Evolutionary conservation across 2,113 vertebrate genomes (phyloP).

Genomic region (Tympanuchus pallidicinctus): DNA sequence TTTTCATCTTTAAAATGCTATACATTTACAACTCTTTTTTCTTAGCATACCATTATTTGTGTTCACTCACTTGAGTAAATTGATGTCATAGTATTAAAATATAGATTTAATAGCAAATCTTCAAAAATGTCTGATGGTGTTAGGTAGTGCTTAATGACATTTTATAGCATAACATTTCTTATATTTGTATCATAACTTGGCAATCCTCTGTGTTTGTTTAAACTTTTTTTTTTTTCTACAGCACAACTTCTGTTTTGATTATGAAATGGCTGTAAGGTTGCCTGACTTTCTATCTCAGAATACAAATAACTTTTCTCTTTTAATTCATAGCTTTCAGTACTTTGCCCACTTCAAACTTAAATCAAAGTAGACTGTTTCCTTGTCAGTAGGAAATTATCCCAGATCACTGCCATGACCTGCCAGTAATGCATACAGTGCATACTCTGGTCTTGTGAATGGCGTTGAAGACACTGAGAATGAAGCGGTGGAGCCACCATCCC

Average conservation of each 20-base stretch:
- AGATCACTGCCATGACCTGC: not conserved
- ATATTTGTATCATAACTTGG: not conserved
- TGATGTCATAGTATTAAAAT: not conserved
- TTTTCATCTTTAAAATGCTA: constrained; percentile 17
- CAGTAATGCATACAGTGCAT: not conserved
- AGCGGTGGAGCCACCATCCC: not conserved
- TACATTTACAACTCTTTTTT: not conserved
- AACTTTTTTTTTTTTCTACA: not conserved
- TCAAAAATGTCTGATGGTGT: not conserved
- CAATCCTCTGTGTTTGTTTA: not conserved
- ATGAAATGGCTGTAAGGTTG: not conserved
- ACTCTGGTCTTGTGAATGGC: not conserved
- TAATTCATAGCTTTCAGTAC: not conserved
- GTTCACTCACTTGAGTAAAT: not conserved
- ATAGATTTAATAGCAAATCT: not conserved
- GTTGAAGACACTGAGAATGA: not conserved
- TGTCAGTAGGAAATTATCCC: not conserved
- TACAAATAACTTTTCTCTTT: not conserved
- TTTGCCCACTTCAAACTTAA: not conserved
- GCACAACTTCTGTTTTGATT: not conserved
- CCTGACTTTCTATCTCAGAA: not conserved
- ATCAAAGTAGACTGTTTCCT: not conserved
- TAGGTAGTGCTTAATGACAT: not conserved
- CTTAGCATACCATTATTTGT: constrained; percentile 21
- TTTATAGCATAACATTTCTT: not conserved